A percentile compares a stretch with the other conserved stretches of the same genome.
Conservation (phyloP, 2,888 invertebrate species). For the Andrena dorsata region DNA sequence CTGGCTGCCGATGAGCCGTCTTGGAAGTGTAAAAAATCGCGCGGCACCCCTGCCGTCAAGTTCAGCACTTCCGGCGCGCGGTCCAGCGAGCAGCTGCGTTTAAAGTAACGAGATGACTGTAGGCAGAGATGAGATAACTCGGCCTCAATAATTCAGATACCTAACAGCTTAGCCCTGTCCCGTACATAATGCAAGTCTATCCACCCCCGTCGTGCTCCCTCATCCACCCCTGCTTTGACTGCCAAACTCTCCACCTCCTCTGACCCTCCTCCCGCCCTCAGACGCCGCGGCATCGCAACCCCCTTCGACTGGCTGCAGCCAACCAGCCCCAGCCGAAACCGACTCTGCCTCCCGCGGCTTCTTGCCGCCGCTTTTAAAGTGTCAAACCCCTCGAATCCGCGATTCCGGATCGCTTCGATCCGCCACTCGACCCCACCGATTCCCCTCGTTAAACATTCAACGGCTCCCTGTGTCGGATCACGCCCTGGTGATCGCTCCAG, state of each 20-base stretch:
- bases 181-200: conserved; percentile 84
- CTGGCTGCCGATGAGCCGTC: neutral
- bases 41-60: neutral
- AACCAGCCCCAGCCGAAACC: conserved; percentile 50
- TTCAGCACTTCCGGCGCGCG: conserved; percentile 40
- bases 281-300: conserved; percentile 30
- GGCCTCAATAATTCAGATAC: conserved; percentile 84
- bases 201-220: conserved; percentile 63
- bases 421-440: conserved; percentile 65
- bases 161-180: conserved; percentile 85
- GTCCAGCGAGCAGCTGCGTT: conserved; percentile 77
- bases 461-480: conserved; percentile 79
- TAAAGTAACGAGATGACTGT: conserved; percentile 84
- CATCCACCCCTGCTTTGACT: conserved; percentile 68
- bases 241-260: conserved; percentile 59
- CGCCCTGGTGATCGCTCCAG: conserved; percentile 79
- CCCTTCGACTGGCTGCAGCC: conserved; percentile 53
- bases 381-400: conserved; percentile 81
- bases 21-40: neutral
- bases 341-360: conserved; percentile 69
- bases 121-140: conserved; percentile 83
- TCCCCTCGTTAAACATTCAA: conserved; percentile 82
- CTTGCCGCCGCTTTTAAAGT: conserved; percentile 85
- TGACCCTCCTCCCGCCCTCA: conserved; percentile 44
- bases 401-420: conserved; percentile 64